Evolutionary conservation across 2,113 vertebrate genomes (phyloP).

Genomic region (Epinephelus fuscoguttatus): DNA sequence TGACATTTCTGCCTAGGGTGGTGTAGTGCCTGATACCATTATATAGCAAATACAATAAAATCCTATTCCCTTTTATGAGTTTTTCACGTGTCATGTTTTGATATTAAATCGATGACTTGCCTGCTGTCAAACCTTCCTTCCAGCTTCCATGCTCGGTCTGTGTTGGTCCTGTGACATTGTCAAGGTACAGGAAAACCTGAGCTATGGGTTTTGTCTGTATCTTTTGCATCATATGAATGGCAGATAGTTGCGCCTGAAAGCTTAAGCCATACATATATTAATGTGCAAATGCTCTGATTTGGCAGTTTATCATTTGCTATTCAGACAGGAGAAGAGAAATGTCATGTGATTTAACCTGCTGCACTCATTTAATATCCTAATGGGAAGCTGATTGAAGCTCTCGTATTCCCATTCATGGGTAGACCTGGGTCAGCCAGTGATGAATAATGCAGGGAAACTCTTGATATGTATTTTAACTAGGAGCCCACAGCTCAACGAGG

Average conservation of each 20-base stretch:
- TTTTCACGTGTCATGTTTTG: conserved; percentile 51
- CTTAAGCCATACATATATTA: conserved; percentile 2
- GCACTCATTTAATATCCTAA: conserved; percentile 34
- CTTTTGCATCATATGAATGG: neutral
- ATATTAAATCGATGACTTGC: conserved; percentile 32
- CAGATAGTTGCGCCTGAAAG: conserved; percentile 24
- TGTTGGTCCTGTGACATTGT: conserved; percentile 2
- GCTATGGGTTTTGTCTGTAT: neutral
- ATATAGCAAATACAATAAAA: conserved; percentile 69
- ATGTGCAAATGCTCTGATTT: conserved; percentile 13
- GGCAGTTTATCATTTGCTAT: conserved; percentile 41
- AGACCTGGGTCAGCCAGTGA: conserved; percentile 21
- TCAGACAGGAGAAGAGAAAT: conserved; percentile 26
- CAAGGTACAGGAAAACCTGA: neutral
- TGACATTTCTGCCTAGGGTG: conserved; percentile 58
- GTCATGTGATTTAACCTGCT: conserved; percentile 40
- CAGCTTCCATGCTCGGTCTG: neutral
- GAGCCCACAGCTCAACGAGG: conserved; percentile 32
- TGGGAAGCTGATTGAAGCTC: conserved; percentile 36
- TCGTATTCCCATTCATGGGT: conserved; percentile 24
- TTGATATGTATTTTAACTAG: conserved; percentile 41
- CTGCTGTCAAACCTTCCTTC: neutral
- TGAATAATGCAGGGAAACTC: conserved; percentile 64
- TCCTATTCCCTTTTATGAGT: conserved; percentile 52
- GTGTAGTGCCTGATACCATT: conserved; percentile 57